A percentile compares a stretch with the other conserved stretches of the same genome.
Conservation (phyloP, 2,797 vertebrate genomes). For the Phataginus tricuspis region DNA sequence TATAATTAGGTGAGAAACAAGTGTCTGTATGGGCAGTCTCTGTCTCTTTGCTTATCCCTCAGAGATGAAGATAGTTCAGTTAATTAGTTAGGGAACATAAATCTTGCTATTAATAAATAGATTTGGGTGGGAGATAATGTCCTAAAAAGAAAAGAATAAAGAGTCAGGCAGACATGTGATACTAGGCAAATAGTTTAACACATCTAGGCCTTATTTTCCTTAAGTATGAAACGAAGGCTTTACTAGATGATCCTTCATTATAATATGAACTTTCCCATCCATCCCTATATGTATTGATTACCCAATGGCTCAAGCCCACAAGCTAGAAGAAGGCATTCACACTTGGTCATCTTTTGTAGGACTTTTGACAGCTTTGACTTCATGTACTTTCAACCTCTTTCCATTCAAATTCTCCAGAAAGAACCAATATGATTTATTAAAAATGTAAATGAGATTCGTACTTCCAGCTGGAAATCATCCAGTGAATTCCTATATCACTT, state of each 20-base stretch:
- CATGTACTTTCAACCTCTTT: not conserved
- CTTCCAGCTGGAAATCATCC: not conserved
- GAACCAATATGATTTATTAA: not conserved
- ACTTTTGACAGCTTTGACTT: not conserved
- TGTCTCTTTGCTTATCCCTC: not conserved
- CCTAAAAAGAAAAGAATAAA: not conserved
- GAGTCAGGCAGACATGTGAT: not conserved
- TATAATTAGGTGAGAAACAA: slow-evolving; percentile 7
- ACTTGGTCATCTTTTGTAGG: not conserved
- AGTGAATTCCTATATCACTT: not conserved
- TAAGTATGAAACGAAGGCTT: not conserved
- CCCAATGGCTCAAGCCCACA: not conserved
- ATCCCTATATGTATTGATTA: not conserved
- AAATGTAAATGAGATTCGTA: not conserved
- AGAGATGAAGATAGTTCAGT: not conserved
- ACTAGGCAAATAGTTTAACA: not conserved
- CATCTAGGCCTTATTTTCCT: not conserved
- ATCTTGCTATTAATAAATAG: not conserved
- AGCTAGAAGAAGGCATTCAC: not conserved
- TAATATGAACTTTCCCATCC: not conserved
- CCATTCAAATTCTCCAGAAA: not conserved
- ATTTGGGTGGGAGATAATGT: not conserved
- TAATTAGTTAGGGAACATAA: not conserved
- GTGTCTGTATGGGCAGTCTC: not conserved
- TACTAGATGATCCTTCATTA: not conserved